These are phyloP conservation scores for Parauchenoglanis ngamensis DNA, from an alignment of 2,797 vertebrate species.

Conservation along the genomic window DNA sequence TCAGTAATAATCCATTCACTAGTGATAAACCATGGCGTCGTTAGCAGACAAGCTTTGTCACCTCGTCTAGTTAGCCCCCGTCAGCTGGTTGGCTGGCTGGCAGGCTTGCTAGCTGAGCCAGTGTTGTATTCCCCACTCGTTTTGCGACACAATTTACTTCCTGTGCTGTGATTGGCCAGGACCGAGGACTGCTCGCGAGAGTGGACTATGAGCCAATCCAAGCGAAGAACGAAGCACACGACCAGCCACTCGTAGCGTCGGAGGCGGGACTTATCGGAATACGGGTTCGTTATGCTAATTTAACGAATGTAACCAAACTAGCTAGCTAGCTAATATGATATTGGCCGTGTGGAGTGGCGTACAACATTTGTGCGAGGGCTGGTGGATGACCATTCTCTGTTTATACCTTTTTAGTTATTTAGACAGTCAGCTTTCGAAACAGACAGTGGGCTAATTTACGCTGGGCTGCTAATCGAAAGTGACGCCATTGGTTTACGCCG, in stretches of 20 bases:
- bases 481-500: constrained; percentile 27
- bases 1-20: background rate
- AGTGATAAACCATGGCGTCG: background rate
- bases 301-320: constrained; percentile 15
- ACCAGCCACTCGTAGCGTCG: background rate
- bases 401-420: background rate
- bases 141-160: background rate
- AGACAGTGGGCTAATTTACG: background rate
- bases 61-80: background rate
- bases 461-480: constrained; percentile 13
- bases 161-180: background rate
- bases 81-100: background rate
- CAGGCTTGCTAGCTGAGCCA: background rate
- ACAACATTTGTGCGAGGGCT: background rate
- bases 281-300: constrained; percentile 26
- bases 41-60: constrained; percentile 29
- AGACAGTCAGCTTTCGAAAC: background rate
- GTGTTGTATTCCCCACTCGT: background rate
- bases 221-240: background rate
- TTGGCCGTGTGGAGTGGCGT: background rate
- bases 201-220: background rate
- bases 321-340: constrained; percentile 4
- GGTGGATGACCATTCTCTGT: background rate
- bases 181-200: background rate
- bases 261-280: constrained; percentile 16